These are phyloP conservation scores for Bucco capensis DNA, from an alignment of 2,113 vertebrate genomes.

Conservation along the genomic window DNA sequence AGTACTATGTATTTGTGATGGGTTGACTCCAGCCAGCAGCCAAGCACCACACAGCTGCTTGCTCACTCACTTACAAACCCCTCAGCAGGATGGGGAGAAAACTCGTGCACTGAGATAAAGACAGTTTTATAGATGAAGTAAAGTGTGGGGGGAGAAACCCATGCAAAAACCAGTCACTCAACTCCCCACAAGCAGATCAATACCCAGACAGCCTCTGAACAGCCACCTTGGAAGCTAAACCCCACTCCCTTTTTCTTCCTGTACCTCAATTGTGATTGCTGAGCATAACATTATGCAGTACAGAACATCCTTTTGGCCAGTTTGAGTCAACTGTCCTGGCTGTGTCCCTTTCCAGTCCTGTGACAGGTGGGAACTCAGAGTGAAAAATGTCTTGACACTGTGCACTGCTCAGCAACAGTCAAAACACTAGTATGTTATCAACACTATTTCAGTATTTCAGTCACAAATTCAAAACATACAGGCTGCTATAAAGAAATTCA, in stretches of 20 bases:
- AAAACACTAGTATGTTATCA: not conserved
- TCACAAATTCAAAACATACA: not conserved
- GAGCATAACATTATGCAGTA: not conserved
- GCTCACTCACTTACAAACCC: not conserved
- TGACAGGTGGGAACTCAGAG: not conserved
- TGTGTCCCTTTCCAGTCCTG: not conserved
- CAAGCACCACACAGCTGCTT: not conserved
- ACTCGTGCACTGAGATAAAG: not conserved
- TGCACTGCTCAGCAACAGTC: not conserved
- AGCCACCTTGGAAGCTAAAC: not conserved
- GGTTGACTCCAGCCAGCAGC: not conserved
- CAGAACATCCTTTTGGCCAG: not conserved
- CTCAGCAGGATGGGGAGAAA: not conserved
- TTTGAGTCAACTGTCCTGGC: not conserved
- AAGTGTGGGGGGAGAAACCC: fast-evolving
- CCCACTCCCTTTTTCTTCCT: fast-evolving
- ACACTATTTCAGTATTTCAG: not conserved
- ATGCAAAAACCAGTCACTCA: not conserved
- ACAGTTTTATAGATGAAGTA: not conserved
- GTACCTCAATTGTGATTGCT: not conserved
- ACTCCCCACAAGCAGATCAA: not conserved
- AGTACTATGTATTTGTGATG: not conserved
- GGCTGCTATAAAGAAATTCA: not conserved
- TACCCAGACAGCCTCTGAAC: not conserved
- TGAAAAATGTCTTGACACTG: not conserved